A percentile compares a stretch with the other conserved stretches of the same genome.
Evolutionary conservation across 2,888 invertebrate species (phyloP).

Genomic region (Eupeodes latifasciatus): DNA sequence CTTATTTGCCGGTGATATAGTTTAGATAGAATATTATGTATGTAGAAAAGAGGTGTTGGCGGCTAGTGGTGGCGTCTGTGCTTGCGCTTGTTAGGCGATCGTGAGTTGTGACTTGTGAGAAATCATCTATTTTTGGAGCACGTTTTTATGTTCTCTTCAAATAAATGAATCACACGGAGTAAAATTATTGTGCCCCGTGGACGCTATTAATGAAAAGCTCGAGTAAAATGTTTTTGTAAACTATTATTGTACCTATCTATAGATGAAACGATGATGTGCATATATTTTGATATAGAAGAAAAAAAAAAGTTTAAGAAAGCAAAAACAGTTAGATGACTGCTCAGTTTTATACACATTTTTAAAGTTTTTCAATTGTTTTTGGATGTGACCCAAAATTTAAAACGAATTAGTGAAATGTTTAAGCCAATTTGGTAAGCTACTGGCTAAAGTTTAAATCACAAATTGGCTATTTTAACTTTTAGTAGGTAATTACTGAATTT

Average conservation of each 20-base stretch:
- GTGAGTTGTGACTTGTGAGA: conserved; percentile 55
- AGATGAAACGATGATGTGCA: conserved; percentile 33
- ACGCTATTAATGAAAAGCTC: conserved; percentile 74
- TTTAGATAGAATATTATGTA: neutral
- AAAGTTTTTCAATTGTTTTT: too few species aligned
- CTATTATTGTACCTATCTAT: conserved; percentile 31
- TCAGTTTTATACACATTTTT: conserved; percentile 1
- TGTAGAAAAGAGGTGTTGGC: conserved; percentile 45
- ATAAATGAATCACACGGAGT: conserved; percentile 66
- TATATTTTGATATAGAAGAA: conserved; percentile 63
- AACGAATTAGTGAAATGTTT: too few species aligned
- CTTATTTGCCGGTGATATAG: conserved; percentile 32
- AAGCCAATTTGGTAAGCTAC: too few species aligned
- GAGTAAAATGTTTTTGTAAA: conserved; percentile 50
- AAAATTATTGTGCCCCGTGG: conserved; percentile 64
- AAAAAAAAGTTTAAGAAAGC: neutral
- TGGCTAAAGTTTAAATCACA: too few species aligned
- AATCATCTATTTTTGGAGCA: conserved; percentile 72
- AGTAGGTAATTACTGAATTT: too few species aligned
- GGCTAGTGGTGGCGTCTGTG: conserved; percentile 63
- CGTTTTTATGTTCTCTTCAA: conserved; percentile 58
- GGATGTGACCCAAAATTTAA: too few species aligned
- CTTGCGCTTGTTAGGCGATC: conserved; percentile 57
- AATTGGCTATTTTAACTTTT: too few species aligned
- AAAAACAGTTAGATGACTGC: conserved; percentile 38